Evolutionary conservation across 2,888 invertebrate genomes (phyloP).

Genomic region (Xylophagus ater): DNA sequence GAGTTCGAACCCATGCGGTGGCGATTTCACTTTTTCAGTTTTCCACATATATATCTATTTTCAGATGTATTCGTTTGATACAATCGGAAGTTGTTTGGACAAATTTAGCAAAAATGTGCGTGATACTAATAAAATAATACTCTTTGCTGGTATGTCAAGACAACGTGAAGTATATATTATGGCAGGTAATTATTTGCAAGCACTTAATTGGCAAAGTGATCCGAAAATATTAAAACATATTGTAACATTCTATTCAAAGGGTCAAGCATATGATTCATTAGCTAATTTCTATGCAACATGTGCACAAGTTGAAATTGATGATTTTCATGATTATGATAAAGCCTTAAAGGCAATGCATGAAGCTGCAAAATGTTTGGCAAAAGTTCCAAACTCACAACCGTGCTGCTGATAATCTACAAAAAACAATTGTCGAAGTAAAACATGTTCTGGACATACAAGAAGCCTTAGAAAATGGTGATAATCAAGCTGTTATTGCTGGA

Average conservation of each 20-base stretch:
- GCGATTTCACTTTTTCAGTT: too few species aligned
- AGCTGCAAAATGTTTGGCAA: constrained; percentile 63
- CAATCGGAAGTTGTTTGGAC: too few species aligned
- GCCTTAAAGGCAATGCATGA: constrained; percentile 84
- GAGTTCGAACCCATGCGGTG: too few species aligned
- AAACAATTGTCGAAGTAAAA: constrained; percentile 32
- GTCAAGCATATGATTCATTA: constrained; percentile 76
- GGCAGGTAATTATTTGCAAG: too few species aligned
- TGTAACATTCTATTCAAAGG: constrained; percentile 88
- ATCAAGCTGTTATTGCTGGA: constrained; percentile 30
- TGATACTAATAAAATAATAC: too few species aligned
- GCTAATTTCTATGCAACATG: constrained; percentile 94
- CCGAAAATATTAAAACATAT: constrained; percentile 84
- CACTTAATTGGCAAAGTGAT: too few species aligned
- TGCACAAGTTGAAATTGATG: constrained; percentile 73
- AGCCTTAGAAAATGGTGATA: constrained; percentile 31
- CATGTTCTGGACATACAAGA: constrained; percentile 33
- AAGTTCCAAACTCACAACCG: constrained; percentile 34
- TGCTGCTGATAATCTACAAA: constrained; percentile 34
- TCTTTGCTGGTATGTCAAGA: too few species aligned
- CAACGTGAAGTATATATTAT: too few species aligned
- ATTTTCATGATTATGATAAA: constrained; percentile 90
- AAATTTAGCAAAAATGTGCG: too few species aligned
- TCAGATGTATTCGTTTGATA: constrained; percentile 44
- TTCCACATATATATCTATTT: too few species aligned